phyloP scores from a whole-genome alignment of 35 echinoderm and acorn worm species.

The Ptychodera flava region DNA sequence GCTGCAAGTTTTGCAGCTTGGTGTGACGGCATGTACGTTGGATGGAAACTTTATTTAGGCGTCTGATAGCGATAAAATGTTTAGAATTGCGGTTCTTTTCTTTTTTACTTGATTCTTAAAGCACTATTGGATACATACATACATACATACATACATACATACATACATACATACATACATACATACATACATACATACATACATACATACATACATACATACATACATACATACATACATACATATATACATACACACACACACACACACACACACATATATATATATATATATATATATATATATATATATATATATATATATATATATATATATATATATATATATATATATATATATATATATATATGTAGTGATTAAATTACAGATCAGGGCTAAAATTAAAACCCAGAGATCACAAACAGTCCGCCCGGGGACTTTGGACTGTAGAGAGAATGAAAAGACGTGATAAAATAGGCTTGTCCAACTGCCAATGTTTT shows the following conservation, averaged over 20 bases:
- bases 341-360: neutral
- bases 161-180: neutral
- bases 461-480: no score
- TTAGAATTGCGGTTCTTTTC: no score
- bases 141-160: slow-evolving; percentile 2
- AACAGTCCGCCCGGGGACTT: no score
- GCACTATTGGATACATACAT: slow-evolving; percentile 2
- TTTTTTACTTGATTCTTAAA: no score
- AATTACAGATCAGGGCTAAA: no score
- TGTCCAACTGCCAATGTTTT: no score
- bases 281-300: slow-evolving; percentile 3
- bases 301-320: neutral
- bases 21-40: no score
- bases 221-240: neutral
- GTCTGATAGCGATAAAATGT: no score
- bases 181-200: neutral
- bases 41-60: no score
- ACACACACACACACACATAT: neutral
- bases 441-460: no score
- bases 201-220: neutral
- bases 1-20: no score
- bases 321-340: neutral
- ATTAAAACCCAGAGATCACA: no score
- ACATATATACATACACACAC: neutral
- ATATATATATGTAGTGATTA: neutral